These are phyloP conservation scores for Pluvianellus socialis DNA, from an alignment of 2,113 vertebrate species.

Conservation along the genomic window DNA sequence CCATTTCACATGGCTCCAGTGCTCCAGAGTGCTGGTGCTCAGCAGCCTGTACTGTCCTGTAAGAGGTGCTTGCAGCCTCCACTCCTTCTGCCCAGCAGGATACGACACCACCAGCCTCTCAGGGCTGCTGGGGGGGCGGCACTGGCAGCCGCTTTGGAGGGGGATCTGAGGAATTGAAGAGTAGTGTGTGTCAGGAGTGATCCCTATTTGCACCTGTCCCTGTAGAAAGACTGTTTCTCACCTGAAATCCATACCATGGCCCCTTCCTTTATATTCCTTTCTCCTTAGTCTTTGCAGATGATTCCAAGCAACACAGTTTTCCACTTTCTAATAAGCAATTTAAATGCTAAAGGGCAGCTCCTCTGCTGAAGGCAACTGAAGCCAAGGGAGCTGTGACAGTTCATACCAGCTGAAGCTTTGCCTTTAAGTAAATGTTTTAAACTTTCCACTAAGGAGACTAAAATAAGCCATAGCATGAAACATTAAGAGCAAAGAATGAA, in stretches of 20 bases:
- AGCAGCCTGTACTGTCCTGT: neutral
- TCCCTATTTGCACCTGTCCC: neutral
- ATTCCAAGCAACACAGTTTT: constrained; percentile 33
- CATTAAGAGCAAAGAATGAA: constrained; percentile 66
- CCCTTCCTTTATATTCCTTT: neutral
- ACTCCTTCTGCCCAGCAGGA: neutral
- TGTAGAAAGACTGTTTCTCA: neutral
- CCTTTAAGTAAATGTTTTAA: constrained; percentile 64
- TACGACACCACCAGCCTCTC: neutral
- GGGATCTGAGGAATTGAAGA: neutral
- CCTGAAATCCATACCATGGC: neutral
- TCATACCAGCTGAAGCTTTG: constrained; percentile 58
- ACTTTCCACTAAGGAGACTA: constrained; percentile 65
- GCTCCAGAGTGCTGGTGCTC: neutral
- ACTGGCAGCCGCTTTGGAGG: neutral
- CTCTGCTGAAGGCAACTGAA: neutral
- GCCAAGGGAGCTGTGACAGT: constrained; percentile 45
- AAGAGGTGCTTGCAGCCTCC: neutral
- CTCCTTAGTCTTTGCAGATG: neutral
- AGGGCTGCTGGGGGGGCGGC: neutral
- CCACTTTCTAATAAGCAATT: constrained; percentile 42
- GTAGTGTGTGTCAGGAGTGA: neutral
- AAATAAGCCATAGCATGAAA: constrained; percentile 69
- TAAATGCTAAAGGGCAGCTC: constrained; percentile 37
- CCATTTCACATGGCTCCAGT: neutral